phyloP scores from a whole-genome alignment of 2,797 vertebrate species.

The Huso huso region DNA sequence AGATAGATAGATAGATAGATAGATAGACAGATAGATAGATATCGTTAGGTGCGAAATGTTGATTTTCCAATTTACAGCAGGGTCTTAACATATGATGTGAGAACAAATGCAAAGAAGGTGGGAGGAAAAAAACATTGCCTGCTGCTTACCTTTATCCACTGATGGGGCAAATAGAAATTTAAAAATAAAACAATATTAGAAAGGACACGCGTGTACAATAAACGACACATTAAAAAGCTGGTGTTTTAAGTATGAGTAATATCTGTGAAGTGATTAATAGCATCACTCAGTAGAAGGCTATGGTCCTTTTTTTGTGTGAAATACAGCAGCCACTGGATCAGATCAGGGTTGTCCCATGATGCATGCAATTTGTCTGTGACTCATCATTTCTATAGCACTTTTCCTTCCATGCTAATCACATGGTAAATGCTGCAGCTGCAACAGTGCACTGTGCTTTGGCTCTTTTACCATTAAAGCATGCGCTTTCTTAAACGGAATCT shows the following conservation, averaged over 20 bases:
- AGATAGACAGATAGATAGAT: too few relatives aligned
- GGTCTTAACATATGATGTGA: slow-evolving; percentile 7
- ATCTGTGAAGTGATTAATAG: not conserved
- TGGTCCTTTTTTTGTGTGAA: not conserved
- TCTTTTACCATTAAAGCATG: slow-evolving; percentile 8
- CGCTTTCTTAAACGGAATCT: slow-evolving; percentile 12
- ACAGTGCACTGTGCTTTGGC: not conserved
- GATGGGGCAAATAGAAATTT: slow-evolving; percentile 42
- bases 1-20: too few relatives aligned
- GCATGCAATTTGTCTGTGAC: slow-evolving; percentile 24
- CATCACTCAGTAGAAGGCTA: not conserved
- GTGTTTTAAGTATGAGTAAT: too few relatives aligned
- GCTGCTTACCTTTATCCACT: slow-evolving; percentile 95
- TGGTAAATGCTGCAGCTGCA: not conserved
- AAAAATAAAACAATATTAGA: not conserved
- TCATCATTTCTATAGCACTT: slow-evolving; percentile 1
- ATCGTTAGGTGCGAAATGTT: too few relatives aligned
- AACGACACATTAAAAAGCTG: too few relatives aligned
- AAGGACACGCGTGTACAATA: too few relatives aligned
- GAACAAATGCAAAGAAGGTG: slow-evolving; percentile 19
- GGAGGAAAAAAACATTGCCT: slow-evolving; percentile 7
- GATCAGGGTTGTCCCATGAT: slow-evolving; percentile 20
- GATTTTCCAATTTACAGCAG: not conserved
- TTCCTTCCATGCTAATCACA: slow-evolving; percentile 2
- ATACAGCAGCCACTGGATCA: not conserved